Base-by-base conservation (phyloP, 2,113 vertebrate species). In the Zootoca vivipara region DNA sequence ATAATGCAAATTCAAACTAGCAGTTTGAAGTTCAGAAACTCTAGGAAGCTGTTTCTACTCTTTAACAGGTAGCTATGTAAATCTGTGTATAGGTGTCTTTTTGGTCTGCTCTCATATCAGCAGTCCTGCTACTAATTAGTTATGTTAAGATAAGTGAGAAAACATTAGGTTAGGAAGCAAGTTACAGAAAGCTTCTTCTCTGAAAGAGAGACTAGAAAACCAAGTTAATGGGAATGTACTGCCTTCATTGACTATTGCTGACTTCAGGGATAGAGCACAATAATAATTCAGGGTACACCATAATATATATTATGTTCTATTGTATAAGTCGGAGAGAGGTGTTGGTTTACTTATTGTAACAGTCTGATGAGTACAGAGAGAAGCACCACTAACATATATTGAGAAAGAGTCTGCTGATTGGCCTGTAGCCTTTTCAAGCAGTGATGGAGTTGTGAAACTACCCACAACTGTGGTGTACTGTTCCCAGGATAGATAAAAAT, bases 41-140 rank as follows among this genome's bases (percentile, higher is more conserved):
- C 74, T 52, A 42, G 30, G 30, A 22, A n/a, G 81, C 40, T 20
- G 69, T 69, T 87, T 26, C 35, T 81, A 24, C 28, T 65, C 28
- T 67, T 52, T 42, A 86, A 42, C 15, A 72, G 56, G 72, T 62
- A 20, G 40, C 46, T 56, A 28, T 73, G 20, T 74, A 58, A 46
- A 65, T 13, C 2, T 74, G 40, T 78, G 28, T 30, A 88, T 0
- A 0, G 0, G 33, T 82, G 6, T 42, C 78, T 74, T 85, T 42
- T 77, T 65, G 9, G 18, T 46, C 28, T 79, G 7, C 2, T 2
- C 10, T 2, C 6, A 35, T 85, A 24, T 28, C 56, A 85, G 80
- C 10, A 52, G 12, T 81, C 83, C 38, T 82, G 80, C 28, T 20
- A 90, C 13, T 18, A 3, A 1, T 78, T 1, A 80, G 18, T 62